These are phyloP conservation scores for Enteromius argenteus DNA, from an alignment of 2,797 vertebrate genomes.

Conservation along the genomic window DNA sequence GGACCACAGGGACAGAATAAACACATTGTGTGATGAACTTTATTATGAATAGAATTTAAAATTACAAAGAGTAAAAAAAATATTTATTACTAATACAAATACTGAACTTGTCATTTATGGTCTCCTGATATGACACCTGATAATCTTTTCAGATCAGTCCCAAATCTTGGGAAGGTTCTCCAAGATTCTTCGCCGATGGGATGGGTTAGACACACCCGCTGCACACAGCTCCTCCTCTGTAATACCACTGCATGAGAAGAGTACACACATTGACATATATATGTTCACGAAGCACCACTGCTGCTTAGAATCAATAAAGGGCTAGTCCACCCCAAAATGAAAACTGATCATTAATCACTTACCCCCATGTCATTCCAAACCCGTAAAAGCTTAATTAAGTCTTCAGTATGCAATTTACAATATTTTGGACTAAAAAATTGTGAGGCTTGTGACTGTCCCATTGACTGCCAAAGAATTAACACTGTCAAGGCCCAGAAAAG, in stretches of 20 bases:
- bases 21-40: neutral
- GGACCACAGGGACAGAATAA: neutral
- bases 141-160: constrained; percentile 70
- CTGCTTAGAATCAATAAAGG: neutral
- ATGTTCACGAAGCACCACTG: neutral
- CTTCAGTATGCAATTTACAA: too few species aligned
- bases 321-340: too few species aligned
- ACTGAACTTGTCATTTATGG: neutral
- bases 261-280: neutral
- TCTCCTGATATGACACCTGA: neutral
- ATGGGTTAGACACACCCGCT: constrained; percentile 79
- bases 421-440: too few species aligned
- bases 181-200: constrained; percentile 81
- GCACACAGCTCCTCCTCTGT: constrained; percentile 81
- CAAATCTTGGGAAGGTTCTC: constrained; percentile 83
- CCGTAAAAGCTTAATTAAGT: too few species aligned
- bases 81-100: constrained; percentile 5
- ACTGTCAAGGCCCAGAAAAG: too few species aligned
- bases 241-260: constrained; percentile 73
- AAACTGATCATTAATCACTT: too few species aligned
- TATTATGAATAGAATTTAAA: neutral
- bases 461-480: too few species aligned
- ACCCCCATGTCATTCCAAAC: too few species aligned
- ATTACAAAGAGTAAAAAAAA: constrained; percentile 2
- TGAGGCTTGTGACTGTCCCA: too few species aligned